These are phyloP conservation scores for Oasisia sp. DNA, from an alignment of 2,888 invertebrate genomes.

Conservation along the genomic window DNA sequence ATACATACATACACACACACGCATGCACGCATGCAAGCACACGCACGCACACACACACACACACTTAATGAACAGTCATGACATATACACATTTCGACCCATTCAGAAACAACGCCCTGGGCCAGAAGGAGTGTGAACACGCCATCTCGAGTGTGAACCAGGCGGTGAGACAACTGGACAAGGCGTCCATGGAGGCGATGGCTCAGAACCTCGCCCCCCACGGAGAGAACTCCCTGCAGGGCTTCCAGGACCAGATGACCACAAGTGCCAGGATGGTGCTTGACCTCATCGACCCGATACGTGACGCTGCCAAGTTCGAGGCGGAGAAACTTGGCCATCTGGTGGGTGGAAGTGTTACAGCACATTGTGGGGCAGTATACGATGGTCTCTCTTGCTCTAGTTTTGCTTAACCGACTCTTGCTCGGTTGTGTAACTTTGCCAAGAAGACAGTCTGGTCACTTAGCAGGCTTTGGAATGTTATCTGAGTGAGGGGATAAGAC, in stretches of 20 bases:
- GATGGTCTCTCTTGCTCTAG: no score
- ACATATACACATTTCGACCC: neutral
- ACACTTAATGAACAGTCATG: no score
- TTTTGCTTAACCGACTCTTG: no score
- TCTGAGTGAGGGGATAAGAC: no score
- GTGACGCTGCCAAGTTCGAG: slow-evolving; percentile 86
- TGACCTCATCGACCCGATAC: slow-evolving; percentile 86
- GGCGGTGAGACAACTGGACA: slow-evolving; percentile 84
- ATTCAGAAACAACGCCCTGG: slow-evolving; percentile 89
- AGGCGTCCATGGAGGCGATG: slow-evolving; percentile 88
- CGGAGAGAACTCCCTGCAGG: slow-evolving; percentile 76
- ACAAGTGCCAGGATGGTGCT: slow-evolving; percentile 78
- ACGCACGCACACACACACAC: no score
- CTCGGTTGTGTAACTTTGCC: no score
- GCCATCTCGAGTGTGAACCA: slow-evolving; percentile 82
- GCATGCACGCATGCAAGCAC: no score
- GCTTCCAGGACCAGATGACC: slow-evolving; percentile 69
- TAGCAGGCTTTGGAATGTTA: no score
- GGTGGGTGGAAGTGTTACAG: slow-evolving; percentile 69
- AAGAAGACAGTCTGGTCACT: no score
- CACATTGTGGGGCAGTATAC: neutral
- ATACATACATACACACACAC: neutral
- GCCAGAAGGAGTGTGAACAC: slow-evolving; percentile 90
- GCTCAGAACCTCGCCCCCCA: slow-evolving; percentile 79
- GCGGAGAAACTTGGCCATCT: slow-evolving; percentile 93